Evolutionary conservation across 2,113 vertebrate species (phyloP).

Genomic region (Stercorarius parasiticus): DNA sequence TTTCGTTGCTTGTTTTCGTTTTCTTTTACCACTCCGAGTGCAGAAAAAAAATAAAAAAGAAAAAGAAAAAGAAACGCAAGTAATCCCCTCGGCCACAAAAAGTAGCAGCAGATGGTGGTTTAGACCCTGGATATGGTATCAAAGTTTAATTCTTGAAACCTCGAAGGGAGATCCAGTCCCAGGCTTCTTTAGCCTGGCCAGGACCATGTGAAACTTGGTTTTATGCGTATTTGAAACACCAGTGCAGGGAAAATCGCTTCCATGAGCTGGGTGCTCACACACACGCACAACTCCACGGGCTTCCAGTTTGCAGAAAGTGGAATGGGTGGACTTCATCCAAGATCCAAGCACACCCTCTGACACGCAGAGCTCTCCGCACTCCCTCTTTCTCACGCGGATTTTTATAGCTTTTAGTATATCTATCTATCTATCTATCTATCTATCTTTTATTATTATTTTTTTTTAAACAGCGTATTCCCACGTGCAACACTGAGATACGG

Average conservation of each 20-base stretch:
- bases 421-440: too few relatives aligned
- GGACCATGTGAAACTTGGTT: neutral
- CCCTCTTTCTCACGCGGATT: neutral
- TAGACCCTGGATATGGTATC: neutral
- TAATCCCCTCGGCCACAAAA: neutral
- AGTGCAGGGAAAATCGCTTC: neutral
- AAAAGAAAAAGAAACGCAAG: neutral
- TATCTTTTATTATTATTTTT: accelerated
- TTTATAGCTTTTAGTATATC: neutral
- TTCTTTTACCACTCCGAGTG: neutral
- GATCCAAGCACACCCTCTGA: neutral
- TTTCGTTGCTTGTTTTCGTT: neutral
- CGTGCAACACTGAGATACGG: neutral
- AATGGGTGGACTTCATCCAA: neutral
- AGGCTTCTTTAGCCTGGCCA: neutral
- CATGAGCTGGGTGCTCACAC: neutral
- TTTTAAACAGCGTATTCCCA: neutral
- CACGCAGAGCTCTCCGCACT: accelerated
- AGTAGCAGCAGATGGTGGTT: neutral
- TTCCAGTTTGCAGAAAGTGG: neutral
- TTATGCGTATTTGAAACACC: neutral
- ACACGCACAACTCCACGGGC: neutral
- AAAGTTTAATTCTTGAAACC: neutral
- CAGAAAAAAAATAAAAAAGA: neutral
- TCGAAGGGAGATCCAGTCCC: neutral